Percentiles rank a stretch among this genome's conserved stretches.
Evolutionary conservation across 92 coral and sea anemone species (phyloP).

Genomic region (Epizoanthus rinbou): DNA sequence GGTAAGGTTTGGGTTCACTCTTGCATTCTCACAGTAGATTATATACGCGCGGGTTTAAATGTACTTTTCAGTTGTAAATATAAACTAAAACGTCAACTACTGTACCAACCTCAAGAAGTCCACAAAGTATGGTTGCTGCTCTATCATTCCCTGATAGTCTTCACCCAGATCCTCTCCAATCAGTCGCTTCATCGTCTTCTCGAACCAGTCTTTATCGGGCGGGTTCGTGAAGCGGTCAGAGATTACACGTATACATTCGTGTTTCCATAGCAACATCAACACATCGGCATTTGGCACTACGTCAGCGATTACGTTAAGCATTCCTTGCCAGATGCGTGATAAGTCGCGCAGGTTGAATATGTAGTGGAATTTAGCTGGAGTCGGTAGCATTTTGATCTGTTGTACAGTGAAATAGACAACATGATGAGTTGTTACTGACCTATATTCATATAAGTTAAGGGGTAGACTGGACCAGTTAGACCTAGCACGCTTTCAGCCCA

Average conservation of each 20-base stretch:
- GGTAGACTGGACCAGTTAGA: too few relatives aligned
- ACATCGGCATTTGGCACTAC: constrained; percentile 66
- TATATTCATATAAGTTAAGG: too few relatives aligned
- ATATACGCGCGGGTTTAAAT: too few relatives aligned
- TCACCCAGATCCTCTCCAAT: constrained; percentile 93
- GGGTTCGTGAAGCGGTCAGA: constrained; percentile 93
- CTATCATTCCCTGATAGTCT: constrained; percentile 71
- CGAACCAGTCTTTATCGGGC: constrained; percentile 96
- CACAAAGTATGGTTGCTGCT: constrained; percentile 76
- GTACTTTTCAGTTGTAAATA: too few relatives aligned
- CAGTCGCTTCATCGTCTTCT: constrained; percentile 91
- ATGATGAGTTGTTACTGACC: too few relatives aligned
- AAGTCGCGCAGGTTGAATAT: constrained; percentile 97
- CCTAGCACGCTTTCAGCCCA: too few relatives aligned
- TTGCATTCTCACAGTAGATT: too few relatives aligned
- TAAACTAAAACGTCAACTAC: neutral
- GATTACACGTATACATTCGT: constrained; percentile 93
- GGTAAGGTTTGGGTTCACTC: too few relatives aligned
- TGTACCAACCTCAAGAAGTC: constrained; percentile 84
- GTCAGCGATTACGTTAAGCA: constrained; percentile 84
- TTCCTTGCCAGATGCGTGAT: constrained; percentile 98
- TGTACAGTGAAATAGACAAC: neutral
- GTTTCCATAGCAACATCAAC: constrained; percentile 87
- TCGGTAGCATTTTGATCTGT: constrained; percentile 96
- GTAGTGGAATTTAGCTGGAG: constrained; percentile 99